Percentiles rank a stretch among this genome's conserved stretches.
Evolutionary conservation across 2,888 invertebrate species (phyloP).

Genomic region (Atethmia centrago): DNA sequence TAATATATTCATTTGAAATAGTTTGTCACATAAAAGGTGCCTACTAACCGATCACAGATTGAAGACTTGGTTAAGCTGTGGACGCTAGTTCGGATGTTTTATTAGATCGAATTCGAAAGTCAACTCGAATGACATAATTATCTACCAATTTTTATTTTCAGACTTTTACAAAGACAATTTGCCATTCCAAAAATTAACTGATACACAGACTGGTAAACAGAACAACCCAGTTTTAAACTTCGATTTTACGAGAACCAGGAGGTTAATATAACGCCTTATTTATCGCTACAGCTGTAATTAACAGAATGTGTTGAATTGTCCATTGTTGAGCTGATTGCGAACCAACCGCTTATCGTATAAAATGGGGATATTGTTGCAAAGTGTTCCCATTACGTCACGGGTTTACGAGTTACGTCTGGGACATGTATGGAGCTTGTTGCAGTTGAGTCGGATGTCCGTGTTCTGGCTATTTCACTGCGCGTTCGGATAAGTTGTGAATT

Average conservation of each 20-base stretch:
- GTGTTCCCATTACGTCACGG: conserved; percentile 35
- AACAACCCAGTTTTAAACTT: conserved; percentile 3
- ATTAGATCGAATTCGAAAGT: no score
- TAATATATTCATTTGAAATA: no score
- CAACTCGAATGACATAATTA: no score
- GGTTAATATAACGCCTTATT: conserved; percentile 33
- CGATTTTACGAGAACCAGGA: conserved; percentile 18
- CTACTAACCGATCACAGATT: no score
- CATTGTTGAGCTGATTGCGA: conserved; percentile 42
- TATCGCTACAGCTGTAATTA: conserved; percentile 39
- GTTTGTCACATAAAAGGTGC: no score
- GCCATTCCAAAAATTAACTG: neutral
- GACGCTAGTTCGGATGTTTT: no score
- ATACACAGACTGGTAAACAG: neutral
- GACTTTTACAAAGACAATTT: neutral
- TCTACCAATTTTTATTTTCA: no score
- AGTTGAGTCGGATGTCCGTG: conserved; percentile 32
- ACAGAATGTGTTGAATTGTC: conserved; percentile 40
- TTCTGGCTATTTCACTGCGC: conserved; percentile 31
- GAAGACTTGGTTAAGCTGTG: no score
- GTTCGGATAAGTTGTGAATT: conserved; percentile 18
- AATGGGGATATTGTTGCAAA: conserved; percentile 56
- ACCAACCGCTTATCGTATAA: conserved; percentile 55
- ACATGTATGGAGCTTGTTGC: conserved; percentile 44
- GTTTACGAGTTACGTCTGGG: conserved; percentile 52